Conservation (phyloP, 2,888 invertebrate species). For the Quadroppia sp. region DNA sequence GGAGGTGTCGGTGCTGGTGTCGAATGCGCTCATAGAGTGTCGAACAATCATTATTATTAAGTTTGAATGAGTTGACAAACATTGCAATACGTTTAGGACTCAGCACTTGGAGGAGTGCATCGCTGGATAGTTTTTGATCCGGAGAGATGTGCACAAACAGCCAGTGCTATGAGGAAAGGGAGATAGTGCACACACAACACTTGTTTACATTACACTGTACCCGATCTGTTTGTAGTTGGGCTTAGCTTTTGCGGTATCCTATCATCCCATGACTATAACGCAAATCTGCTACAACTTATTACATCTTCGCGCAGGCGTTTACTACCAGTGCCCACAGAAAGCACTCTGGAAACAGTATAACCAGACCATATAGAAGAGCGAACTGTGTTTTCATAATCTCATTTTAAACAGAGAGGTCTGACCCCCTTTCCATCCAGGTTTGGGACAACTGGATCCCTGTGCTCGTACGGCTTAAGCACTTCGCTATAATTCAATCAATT, state of each 20-base stretch:
- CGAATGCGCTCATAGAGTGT: constrained; percentile 13
- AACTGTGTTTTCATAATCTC: constrained; percentile 21
- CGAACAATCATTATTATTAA: constrained; percentile 34
- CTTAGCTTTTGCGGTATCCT: constrained; percentile 34
- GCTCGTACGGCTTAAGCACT: not conserved
- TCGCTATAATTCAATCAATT: not conserved
- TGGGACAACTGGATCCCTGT: not conserved
- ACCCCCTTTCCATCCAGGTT: constrained; percentile 28
- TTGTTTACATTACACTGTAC: constrained; percentile 24
- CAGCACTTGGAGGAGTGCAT: not conserved
- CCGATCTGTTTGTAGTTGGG: constrained; percentile 33
- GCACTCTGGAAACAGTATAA: constrained; percentile 25
- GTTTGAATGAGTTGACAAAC: constrained; percentile 32
- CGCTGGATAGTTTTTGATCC: too few species aligned
- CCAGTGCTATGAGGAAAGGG: not conserved
- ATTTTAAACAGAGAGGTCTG: constrained; percentile 16
- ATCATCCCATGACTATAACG: constrained; percentile 34
- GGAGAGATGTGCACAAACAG: not conserved
- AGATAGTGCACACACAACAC: constrained; percentile 16
- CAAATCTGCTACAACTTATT: constrained; percentile 28
- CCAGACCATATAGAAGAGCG: constrained; percentile 31
- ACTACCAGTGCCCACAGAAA: not conserved
- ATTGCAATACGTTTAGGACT: constrained; percentile 12
- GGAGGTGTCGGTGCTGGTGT: not conserved
- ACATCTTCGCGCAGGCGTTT: constrained; percentile 32